phyloP scores from a whole-genome alignment of 2,113 vertebrate genomes.

The Urocitellus parryii region DNA sequence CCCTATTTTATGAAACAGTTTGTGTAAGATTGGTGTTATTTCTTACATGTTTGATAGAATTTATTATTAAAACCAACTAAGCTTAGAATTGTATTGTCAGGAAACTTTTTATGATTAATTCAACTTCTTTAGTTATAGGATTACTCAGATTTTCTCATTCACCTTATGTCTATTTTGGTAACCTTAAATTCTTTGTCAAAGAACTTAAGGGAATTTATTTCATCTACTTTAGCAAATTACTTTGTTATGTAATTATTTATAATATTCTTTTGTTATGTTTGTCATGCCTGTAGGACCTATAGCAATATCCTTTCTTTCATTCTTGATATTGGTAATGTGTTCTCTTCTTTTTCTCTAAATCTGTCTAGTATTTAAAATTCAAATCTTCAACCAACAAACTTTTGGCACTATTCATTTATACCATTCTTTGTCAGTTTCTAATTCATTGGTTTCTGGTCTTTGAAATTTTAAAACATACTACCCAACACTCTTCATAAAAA shows the following conservation, averaged over 20 bases:
- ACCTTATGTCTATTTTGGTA: constrained; percentile 29
- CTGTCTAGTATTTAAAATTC: neutral
- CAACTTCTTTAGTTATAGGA: neutral
- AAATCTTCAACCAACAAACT: neutral
- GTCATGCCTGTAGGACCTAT: neutral
- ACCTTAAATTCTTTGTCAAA: neutral
- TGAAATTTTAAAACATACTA: neutral
- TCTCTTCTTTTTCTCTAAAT: neutral
- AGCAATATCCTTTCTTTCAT: neutral
- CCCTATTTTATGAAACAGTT: neutral
- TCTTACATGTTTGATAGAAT: neutral
- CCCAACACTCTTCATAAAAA: neutral
- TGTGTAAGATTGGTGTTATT: too few relatives aligned
- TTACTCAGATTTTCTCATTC: neutral
- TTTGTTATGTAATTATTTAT: neutral
- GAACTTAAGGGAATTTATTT: constrained; percentile 21
- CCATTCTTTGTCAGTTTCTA: neutral
- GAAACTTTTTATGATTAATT: constrained; percentile 2
- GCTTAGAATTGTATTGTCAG: neutral
- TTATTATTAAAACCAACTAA: neutral
- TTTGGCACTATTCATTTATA: neutral
- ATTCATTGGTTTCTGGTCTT: neutral
- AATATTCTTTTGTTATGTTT: neutral
- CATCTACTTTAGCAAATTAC: neutral
- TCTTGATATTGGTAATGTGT: neutral